Percentiles rank a stretch among this genome's conserved stretches.
Conservation (phyloP, 2,888 invertebrate genomes). For the Stenoptilia bipunctidactyla region DNA sequence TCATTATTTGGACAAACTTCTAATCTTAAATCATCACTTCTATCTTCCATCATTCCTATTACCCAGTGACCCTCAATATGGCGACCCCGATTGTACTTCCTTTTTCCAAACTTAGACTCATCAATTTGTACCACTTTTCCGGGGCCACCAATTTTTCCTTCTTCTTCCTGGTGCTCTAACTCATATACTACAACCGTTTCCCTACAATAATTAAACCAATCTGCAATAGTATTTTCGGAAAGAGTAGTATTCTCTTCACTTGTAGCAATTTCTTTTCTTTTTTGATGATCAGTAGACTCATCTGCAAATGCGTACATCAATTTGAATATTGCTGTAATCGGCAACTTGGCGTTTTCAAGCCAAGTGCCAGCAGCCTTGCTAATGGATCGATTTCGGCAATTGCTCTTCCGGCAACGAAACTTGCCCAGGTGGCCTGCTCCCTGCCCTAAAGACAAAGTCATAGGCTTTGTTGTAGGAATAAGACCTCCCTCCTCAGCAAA, state of each 20-base stretch:
- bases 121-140: slow-evolving; percentile 1
- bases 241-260: background rate
- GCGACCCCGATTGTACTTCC: slow-evolving; percentile 5
- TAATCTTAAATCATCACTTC: slow-evolving; percentile 19
- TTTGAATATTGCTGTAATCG: background rate
- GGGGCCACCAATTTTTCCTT: background rate
- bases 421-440: background rate
- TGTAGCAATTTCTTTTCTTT: background rate
- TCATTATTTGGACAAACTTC: slow-evolving; percentile 22
- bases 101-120: slow-evolving; percentile 4
- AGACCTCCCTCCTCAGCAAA: slow-evolving; percentile 4
- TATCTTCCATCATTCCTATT: slow-evolving; percentile 20
- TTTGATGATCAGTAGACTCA: background rate
- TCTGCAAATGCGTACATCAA: slow-evolving; percentile 4
- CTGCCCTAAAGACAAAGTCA: background rate
- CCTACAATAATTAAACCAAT: slow-evolving; percentile 7
- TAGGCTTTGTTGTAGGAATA: background rate
- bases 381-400: background rate
- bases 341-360: slow-evolving; percentile 3
- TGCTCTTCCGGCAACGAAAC: slow-evolving; percentile 1
- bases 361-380: slow-evolving; percentile 1
- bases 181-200: slow-evolving; percentile 1
- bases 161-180: background rate
- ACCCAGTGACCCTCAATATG: slow-evolving; percentile 17
- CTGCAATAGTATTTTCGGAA: background rate